Evolutionary conservation across 2,888 invertebrate species (phyloP).

Genomic region (Autographa pulchrina): DNA sequence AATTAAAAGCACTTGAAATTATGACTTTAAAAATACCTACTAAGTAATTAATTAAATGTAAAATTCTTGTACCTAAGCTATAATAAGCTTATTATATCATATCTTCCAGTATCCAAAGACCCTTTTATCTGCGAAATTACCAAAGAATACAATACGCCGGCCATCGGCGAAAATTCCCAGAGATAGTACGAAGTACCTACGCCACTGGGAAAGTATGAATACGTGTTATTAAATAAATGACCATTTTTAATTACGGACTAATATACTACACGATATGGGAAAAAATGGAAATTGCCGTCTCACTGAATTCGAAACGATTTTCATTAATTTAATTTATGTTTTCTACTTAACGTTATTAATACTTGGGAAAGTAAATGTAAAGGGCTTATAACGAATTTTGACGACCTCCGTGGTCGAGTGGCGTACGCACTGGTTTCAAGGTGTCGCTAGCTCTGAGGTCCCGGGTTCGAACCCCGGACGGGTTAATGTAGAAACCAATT

Average conservation of each 20-base stretch:
- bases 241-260: slow-evolving; percentile 58
- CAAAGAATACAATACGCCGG: slow-evolving; percentile 59
- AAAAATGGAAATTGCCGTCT: slow-evolving; percentile 35
- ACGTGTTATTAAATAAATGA: slow-evolving; percentile 59
- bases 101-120: slow-evolving; percentile 21
- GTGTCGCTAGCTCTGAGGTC: too few relatives aligned
- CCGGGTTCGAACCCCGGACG: too few relatives aligned
- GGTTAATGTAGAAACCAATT: too few relatives aligned
- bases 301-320: slow-evolving; percentile 27
- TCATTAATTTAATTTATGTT: slow-evolving; percentile 7
- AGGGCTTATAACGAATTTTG: too few relatives aligned
- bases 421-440: too few relatives aligned
- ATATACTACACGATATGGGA: slow-evolving; percentile 37
- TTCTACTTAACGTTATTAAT: not conserved
- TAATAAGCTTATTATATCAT: not conserved
- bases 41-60: too few relatives aligned
- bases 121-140: slow-evolving; percentile 50
- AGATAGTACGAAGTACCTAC: slow-evolving; percentile 12
- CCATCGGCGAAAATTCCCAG: slow-evolving; percentile 66
- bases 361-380: too few relatives aligned
- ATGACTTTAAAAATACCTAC: too few relatives aligned
- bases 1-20: too few relatives aligned
- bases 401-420: too few relatives aligned
- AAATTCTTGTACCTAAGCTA: too few relatives aligned
- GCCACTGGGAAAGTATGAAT: slow-evolving; percentile 60